These are phyloP conservation scores for Pachydiplax longipennis DNA, from an alignment of 2,888 invertebrate species.

Conservation along the genomic window DNA sequence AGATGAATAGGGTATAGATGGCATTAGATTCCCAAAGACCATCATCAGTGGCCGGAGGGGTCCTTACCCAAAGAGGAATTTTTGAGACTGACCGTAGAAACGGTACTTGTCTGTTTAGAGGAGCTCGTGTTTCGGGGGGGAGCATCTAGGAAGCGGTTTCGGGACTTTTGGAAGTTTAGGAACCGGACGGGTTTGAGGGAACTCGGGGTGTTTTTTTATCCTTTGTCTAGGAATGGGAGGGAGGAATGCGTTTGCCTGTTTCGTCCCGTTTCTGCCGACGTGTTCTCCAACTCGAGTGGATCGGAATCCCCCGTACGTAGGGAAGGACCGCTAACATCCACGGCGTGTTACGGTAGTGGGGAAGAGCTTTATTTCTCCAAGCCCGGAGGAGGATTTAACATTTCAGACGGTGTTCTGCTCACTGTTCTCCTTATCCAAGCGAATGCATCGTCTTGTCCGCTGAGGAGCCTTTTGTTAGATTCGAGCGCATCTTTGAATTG, in stretches of 20 bases:
- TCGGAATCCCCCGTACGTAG: not conserved
- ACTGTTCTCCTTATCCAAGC: too few relatives aligned
- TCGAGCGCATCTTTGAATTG: too few relatives aligned
- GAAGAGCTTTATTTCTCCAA: not conserved
- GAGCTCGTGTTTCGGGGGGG: not conserved
- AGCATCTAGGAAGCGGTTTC: not conserved
- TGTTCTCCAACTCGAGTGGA: not conserved
- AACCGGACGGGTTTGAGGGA: not conserved
- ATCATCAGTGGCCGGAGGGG: not conserved
- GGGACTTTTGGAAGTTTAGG: not conserved
- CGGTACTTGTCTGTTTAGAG: not conserved
- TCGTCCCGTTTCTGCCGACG: not conserved
- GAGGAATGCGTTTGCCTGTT: not conserved
- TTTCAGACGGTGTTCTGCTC: not conserved
- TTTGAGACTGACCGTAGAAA: conserved; percentile 32
- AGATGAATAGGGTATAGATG: not conserved
- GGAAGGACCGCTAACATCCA: not conserved
- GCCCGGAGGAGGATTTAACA: not conserved
- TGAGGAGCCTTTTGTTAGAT: too few relatives aligned
- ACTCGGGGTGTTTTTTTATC: not conserved
- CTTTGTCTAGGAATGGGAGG: not conserved
- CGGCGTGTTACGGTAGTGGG: not conserved
- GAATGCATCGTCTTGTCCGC: too few relatives aligned
- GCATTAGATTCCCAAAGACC: not conserved
- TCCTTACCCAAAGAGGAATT: conserved; percentile 32